Conservation (phyloP, 2,797 vertebrate genomes). For the Ataeniobius toweri region DNA sequence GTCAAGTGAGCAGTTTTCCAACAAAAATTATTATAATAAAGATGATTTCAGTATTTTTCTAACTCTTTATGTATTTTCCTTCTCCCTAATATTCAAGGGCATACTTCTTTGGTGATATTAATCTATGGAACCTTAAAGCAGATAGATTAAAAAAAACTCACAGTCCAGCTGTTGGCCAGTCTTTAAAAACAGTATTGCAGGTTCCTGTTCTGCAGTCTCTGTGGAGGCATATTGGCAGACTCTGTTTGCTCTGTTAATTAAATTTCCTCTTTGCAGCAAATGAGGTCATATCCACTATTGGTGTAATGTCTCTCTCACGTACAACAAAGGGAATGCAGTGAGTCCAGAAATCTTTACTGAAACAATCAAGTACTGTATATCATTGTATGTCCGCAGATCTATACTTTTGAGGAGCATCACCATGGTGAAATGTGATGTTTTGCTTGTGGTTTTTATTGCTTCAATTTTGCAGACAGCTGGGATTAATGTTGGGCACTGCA, state of each 20-base stretch:
- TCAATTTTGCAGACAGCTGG: constrained; percentile 86
- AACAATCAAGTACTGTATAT: constrained; percentile 76
- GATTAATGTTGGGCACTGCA: constrained; percentile 82
- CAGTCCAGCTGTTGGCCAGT: constrained; percentile 66
- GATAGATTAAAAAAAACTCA: constrained; percentile 35
- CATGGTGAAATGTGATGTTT: constrained; percentile 78
- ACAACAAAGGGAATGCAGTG: constrained; percentile 80
- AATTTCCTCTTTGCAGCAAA: constrained; percentile 85
- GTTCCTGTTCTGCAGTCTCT: constrained; percentile 74
- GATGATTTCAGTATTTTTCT: constrained; percentile 22
- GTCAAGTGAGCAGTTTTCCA: constrained; percentile 71
- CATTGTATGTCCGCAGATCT: constrained; percentile 82
- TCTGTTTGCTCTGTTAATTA: constrained; percentile 88
- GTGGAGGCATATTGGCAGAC: constrained; percentile 81
- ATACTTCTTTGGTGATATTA: constrained; percentile 56
- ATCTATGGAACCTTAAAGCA: constrained; percentile 53
- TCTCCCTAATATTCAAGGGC: constrained; percentile 19
- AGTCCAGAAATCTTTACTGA: constrained; percentile 80
- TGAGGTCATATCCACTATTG: constrained; percentile 83
- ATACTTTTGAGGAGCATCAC: constrained; percentile 77
- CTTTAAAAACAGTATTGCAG: constrained; percentile 74
- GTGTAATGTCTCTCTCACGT: constrained; percentile 86
- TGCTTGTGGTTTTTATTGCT: constrained; percentile 82
- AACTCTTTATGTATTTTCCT: constrained; percentile 52
- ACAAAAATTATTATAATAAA: constrained; percentile 34